Conservation (phyloP, 2,113 vertebrate species). For the Hystrix brachyura region DNA sequence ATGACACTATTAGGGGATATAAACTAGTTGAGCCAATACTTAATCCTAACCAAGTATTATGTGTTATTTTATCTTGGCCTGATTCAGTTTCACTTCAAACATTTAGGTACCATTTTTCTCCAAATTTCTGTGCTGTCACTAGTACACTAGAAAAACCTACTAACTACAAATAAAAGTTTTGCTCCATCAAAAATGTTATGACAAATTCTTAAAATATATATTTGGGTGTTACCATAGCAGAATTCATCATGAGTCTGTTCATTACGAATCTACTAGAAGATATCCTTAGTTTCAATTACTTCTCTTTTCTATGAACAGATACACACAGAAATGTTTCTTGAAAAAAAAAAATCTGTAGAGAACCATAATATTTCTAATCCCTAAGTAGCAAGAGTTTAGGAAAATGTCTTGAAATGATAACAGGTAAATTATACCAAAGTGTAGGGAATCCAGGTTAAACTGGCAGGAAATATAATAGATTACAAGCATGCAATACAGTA, state of each 20-base stretch:
- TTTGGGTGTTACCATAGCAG: not conserved
- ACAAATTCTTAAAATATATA: not conserved
- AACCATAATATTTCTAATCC: not conserved
- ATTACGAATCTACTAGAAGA: not conserved
- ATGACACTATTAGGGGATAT: not conserved
- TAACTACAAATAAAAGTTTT: not conserved
- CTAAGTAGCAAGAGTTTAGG: not conserved
- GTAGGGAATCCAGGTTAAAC: not conserved
- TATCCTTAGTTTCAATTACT: not conserved
- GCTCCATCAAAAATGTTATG: not conserved
- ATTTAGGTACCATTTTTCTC: not conserved
- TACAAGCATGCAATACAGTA: not conserved
- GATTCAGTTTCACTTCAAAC: not conserved
- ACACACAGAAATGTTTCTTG: not conserved
- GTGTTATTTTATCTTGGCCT: not conserved
- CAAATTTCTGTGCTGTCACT: not conserved
- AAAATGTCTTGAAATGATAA: not conserved
- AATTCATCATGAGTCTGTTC: not conserved
- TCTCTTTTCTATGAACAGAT: not conserved
- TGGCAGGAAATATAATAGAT: not conserved
- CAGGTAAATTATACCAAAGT: not conserved
- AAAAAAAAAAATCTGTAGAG: not conserved
- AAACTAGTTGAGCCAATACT: not conserved
- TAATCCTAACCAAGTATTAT: not conserved
- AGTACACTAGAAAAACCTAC: not conserved